Percentiles rank a stretch among this genome's conserved stretches.
These are phyloP conservation scores for Phortica magna DNA, from an alignment of 2,888 invertebrate genomes.

Conservation along the genomic window DNA sequence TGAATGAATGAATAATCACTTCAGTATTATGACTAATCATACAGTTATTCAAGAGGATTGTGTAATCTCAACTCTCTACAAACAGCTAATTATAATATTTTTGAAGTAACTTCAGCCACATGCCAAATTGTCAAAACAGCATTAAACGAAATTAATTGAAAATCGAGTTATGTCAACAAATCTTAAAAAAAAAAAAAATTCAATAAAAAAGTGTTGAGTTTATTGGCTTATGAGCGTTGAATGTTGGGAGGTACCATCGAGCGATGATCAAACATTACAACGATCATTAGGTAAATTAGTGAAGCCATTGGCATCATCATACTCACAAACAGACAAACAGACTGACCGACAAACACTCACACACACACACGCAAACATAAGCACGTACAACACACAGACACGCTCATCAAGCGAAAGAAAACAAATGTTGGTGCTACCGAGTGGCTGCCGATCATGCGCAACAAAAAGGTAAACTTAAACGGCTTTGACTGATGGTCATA, in stretches of 20 bases:
- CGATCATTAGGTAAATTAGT: conserved; percentile 74
- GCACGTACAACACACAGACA: not conserved
- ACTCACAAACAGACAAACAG: not conserved
- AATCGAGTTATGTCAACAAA: conserved; percentile 52
- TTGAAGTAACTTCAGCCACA: conserved; percentile 38
- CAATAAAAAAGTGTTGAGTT: conserved; percentile 48
- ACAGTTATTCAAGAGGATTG: not conserved
- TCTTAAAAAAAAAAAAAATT: conserved; percentile 52
- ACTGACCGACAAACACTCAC: not conserved
- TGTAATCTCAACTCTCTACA: not conserved
- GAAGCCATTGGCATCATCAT: not conserved
- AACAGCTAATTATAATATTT: not conserved
- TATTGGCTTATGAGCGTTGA: conserved; percentile 45
- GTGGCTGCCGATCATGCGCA: conserved; percentile 69
- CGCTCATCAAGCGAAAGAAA: conserved; percentile 42
- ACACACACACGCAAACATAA: not conserved
- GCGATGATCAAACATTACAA: conserved; percentile 71
- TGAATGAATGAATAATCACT: not conserved
- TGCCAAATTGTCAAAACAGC: conserved; percentile 56
- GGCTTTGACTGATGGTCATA: conserved; percentile 28
- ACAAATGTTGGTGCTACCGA: conserved; percentile 67
- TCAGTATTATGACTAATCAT: not conserved
- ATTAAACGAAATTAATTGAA: conserved; percentile 54
- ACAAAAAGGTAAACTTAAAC: conserved; percentile 47
- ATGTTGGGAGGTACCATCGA: conserved; percentile 52